These are phyloP conservation scores for Sebastes ruberrimus DNA, from an alignment of 2,797 vertebrate species.

Conservation along the genomic window DNA sequence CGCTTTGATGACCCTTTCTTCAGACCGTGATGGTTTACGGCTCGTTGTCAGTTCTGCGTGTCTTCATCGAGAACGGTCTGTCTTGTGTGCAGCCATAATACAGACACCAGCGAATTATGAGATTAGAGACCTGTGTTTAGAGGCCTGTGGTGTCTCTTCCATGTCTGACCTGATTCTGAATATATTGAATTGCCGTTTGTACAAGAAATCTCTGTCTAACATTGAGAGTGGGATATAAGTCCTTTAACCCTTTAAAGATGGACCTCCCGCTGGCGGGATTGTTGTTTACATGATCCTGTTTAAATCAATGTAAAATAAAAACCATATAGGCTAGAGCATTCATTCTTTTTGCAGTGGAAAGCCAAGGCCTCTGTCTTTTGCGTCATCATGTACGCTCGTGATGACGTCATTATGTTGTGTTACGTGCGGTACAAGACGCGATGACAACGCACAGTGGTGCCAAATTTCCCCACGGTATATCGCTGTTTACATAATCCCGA, in stretches of 20 bases:
- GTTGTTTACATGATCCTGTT: too few relatives aligned
- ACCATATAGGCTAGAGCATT: too few relatives aligned
- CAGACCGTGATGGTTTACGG: conserved; percentile 45
- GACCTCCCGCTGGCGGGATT: too few relatives aligned
- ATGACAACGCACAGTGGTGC: rapidly evolving
- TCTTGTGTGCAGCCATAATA: conserved; percentile 45
- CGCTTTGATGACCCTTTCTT: conserved; percentile 51
- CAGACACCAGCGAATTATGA: conserved; percentile 41
- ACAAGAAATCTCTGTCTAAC: not conserved
- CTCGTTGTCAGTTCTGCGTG: conserved; percentile 39
- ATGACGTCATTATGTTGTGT: too few relatives aligned
- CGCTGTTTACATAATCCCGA: too few relatives aligned
- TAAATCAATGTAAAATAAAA: too few relatives aligned
- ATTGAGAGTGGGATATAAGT: not conserved
- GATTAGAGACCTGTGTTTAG: conserved; percentile 50
- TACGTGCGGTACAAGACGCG: rapidly evolving
- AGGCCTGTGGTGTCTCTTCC: conserved; percentile 18
- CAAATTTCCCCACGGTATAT: too few relatives aligned
- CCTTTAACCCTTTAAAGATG: not conserved
- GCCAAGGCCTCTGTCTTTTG: too few relatives aligned
- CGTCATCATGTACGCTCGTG: too few relatives aligned
- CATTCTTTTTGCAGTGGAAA: too few relatives aligned
- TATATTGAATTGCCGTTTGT: not conserved
- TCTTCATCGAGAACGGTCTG: conserved; percentile 48
- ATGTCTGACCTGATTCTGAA: conserved; percentile 2